Evolutionary conservation across 1,140 invertebrate genomes (phyloP), one percentile per base, ranked within the genome.

Genomic region (Cotesia vestalis): DNA sequence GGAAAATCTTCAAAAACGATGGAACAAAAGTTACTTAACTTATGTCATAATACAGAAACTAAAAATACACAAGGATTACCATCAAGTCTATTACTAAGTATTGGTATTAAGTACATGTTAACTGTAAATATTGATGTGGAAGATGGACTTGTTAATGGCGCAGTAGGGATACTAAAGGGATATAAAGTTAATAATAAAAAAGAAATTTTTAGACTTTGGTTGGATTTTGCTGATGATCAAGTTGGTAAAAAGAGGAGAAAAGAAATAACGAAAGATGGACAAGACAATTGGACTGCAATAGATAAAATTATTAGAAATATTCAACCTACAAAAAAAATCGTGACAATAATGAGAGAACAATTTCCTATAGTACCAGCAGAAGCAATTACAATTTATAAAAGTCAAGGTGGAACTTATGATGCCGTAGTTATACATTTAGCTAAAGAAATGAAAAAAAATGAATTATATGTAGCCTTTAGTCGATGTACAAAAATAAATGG

Each of bases 321-420:
- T 17, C 17, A 17, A 17, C 17, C 17, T 17, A 17, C 17, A 17
- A 17, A 17, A 17, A 17, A 17, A 17, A 20, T 20, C 1, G 6
- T n/a, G 14, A 20, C 11, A 55, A 20, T 20, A 4, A 59, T 20
- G 1, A 3, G 14, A 20, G 20, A 59, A 6, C 55, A 55, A 59
- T 20, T 59, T 20, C 55, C 55, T 20, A n/a, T 79, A 17, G 66
- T 73, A 17, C 66, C 73, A 36, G 73, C 76, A 4, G 76, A 79
- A 70, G 75, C 76, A 14, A 68, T 77, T 38, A 79, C 78, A 3
- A 73, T 79, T 34, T 75, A 77, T 60, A 76, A 79, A 71, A 73
- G 63, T 63, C 77, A 77, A 71, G 73, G 75, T 17, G 71, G 75
- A 69, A 79, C 78, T 3, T 77, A 76, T 71, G 35, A 75, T 20